These are phyloP conservation scores for Characodon lateralis DNA, from an alignment of 2,797 vertebrate species.

Conservation along the genomic window DNA sequence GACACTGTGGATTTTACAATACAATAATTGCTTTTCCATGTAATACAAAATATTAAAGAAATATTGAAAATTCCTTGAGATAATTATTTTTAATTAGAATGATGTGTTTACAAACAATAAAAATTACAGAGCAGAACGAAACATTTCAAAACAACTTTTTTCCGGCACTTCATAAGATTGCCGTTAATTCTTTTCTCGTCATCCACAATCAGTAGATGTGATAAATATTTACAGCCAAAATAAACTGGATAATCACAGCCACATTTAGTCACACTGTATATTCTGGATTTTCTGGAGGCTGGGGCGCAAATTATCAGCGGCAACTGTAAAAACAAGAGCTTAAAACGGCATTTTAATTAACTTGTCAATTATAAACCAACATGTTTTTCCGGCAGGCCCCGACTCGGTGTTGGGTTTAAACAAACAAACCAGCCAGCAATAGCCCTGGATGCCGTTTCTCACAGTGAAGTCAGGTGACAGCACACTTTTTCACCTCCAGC, in stretches of 20 bases:
- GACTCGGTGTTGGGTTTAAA: slow-evolving; percentile 81
- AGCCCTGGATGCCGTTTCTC: neutral
- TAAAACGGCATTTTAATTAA: slow-evolving; percentile 83
- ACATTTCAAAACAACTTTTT: slow-evolving; percentile 15
- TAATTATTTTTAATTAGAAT: neutral
- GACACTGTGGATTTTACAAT: slow-evolving; percentile 5
- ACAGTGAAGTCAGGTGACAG: slow-evolving; percentile 46
- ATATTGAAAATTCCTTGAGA: neutral
- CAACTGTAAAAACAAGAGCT: slow-evolving; percentile 81
- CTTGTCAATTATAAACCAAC: slow-evolving; percentile 83
- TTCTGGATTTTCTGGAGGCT: slow-evolving; percentile 9
- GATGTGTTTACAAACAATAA: slow-evolving; percentile 3
- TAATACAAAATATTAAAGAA: slow-evolving; percentile 6
- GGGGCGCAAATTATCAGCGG: slow-evolving; percentile 60
- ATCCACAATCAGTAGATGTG: slow-evolving; percentile 66
- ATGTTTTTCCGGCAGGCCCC: slow-evolving; percentile 76
- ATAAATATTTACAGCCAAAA: slow-evolving; percentile 70
- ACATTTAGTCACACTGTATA: slow-evolving; percentile 54
- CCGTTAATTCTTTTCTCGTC: slow-evolving; percentile 47
- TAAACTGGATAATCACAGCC: slow-evolving; percentile 75
- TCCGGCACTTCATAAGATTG: slow-evolving; percentile 27
- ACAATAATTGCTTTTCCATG: neutral
- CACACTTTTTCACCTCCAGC: slow-evolving; percentile 65
- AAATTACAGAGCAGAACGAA: neutral
- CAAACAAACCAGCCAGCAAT: slow-evolving; percentile 79